phyloP scores from a whole-genome alignment of 2,113 vertebrate species.

The Thinocorus orbignyianus region DNA sequence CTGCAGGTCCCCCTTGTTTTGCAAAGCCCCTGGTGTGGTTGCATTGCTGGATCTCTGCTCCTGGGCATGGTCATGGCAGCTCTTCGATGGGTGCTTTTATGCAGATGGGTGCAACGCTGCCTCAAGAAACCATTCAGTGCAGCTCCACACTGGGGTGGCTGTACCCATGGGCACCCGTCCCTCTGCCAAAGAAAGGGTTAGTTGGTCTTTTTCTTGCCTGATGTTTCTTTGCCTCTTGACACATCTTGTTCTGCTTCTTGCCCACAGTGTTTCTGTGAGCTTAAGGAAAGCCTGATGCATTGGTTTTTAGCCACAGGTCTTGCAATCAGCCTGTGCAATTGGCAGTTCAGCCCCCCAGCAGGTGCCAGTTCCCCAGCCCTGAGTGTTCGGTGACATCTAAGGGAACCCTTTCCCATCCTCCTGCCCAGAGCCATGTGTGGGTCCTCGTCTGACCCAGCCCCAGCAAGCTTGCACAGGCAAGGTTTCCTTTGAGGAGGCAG shows the following conservation, averaged over 20 bases:
- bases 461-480: background rate
- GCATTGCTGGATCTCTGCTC: background rate
- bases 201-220: background rate
- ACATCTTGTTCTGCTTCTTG: background rate
- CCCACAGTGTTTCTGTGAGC: background rate
- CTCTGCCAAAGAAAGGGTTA: background rate
- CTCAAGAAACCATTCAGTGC: fast-evolving
- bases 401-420: background rate
- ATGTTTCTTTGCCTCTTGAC: background rate
- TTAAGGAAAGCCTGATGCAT: background rate
- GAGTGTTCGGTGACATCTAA: background rate
- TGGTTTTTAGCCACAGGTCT: background rate
- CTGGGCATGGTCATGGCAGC: background rate
- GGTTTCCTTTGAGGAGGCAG: background rate
- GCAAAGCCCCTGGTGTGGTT: background rate
- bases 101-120: background rate
- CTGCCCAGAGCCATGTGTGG: background rate
- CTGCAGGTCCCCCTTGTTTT: background rate
- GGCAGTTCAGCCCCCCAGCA: background rate
- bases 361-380: background rate
- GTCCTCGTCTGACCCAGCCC: background rate
- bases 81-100: background rate
- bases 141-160: fast-evolving
- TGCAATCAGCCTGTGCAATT: too few relatives aligned
- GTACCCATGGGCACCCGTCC: background rate